Percentiles rank a stretch among this genome's conserved stretches.
These are phyloP conservation scores for Lytechinus variegatus DNA, from an alignment of 35 echinoderm and acorn worm species.

Conservation along the genomic window DNA sequence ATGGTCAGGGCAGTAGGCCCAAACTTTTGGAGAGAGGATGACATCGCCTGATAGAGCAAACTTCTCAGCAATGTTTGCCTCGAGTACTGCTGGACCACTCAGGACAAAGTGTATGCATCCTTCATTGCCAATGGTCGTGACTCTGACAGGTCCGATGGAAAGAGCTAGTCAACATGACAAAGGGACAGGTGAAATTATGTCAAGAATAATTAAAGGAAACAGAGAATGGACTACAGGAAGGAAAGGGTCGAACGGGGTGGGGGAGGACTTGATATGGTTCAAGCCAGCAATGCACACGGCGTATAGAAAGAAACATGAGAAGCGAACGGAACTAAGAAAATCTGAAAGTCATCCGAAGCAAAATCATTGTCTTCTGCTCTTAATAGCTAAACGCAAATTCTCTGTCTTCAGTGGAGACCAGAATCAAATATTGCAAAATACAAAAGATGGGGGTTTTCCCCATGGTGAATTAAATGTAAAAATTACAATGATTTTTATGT, in stretches of 20 bases:
- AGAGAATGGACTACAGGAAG: background rate
- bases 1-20: constrained; percentile 87
- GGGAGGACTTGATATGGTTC: background rate
- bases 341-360: no score
- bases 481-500: background rate
- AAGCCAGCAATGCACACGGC: no score
- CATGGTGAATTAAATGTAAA: background rate
- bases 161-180: constrained; percentile 62
- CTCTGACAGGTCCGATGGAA: constrained; percentile 75
- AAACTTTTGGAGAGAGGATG: constrained; percentile 84
- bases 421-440: no score
- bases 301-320: no score
- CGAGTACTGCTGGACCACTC: constrained; percentile 84
- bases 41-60: constrained; percentile 82
- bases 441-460: no score
- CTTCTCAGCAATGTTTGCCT: constrained; percentile 91
- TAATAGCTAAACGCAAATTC: background rate
- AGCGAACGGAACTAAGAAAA: no score
- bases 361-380: background rate
- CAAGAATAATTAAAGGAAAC: background rate
- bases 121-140: constrained; percentile 90
- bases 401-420: background rate
- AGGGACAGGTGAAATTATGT: background rate
- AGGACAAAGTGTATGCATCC: constrained; percentile 80
- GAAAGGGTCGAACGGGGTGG: no score